Percentiles rank a stretch among this genome's conserved stretches.
Conservation (phyloP, 2,888 invertebrate genomes). For the Papilio protenor region DNA sequence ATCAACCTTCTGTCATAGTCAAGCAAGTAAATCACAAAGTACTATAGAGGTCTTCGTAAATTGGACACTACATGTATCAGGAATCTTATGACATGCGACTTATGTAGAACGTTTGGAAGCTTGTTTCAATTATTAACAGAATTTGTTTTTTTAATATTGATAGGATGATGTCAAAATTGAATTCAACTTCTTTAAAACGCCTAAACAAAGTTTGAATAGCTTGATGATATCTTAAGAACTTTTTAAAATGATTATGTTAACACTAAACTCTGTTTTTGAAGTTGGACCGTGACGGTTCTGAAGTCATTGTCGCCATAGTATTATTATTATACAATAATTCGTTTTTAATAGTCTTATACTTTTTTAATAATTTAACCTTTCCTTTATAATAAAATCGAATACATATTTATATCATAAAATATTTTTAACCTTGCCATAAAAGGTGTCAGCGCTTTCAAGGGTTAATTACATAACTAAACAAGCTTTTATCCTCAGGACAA, state of each 20-base stretch:
- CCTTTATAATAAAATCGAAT: neutral
- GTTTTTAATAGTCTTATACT: too few species aligned
- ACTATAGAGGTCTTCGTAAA: constrained; percentile 52
- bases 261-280: too few species aligned
- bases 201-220: too few species aligned
- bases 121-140: neutral
- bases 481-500: neutral
- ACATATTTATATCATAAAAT: neutral
- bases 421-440: neutral
- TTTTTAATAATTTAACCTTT: neutral
- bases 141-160: neutral
- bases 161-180: too few species aligned
- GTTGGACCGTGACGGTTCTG: too few species aligned
- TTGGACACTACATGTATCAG: constrained; percentile 56
- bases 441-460: neutral
- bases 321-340: too few species aligned
- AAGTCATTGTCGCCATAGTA: too few species aligned
- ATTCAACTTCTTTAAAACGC: too few species aligned
- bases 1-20: constrained; percentile 49
- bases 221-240: too few species aligned
- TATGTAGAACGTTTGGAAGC: neutral
- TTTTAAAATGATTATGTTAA: too few species aligned
- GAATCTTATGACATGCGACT: constrained; percentile 60
- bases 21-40: constrained; percentile 44
- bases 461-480: neutral